Evolutionary conservation across 2,888 invertebrate species (phyloP), one percentile per base, ranked within the genome.

Genomic region (Proisotoma minuta): DNA sequence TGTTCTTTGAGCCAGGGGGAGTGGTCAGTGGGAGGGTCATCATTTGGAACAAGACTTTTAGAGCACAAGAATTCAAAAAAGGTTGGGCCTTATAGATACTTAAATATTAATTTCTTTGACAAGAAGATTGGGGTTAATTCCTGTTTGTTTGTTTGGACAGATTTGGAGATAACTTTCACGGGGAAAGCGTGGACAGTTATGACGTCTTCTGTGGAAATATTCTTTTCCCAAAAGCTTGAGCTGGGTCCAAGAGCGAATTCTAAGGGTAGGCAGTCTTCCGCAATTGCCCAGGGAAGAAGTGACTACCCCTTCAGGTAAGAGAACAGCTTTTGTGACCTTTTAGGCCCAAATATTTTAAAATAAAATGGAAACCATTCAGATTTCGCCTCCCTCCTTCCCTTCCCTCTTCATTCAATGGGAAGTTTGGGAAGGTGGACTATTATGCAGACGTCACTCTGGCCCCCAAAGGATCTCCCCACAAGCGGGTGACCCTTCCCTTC

Each of bases 391-490:
- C 68, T 47, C 57, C 61, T n/a, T 65, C 65, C 49, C 59, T 68
- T 43, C 68, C 68, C 23, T 62, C 61, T 43, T 57, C 59, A 10
- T 68, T 68, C 56, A 63, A 62, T 28, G 68, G 68, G 26, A 60
- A 63, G n/a, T 68, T 64, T 43, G 68, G 68, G 26, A 68, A 68
- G 56, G 65, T 68, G 47, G 68, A 68, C 24, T 68, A 68, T 52
- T 68, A 68, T 29, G 63, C 65, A 26, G 65, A 65, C 40, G 68
- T 68, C 5, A 68, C 65, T 39, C 57, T 68, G 40, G 65, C 60
- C 22, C 57, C 56, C 47, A 48, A 23, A 20, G 52, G 57, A 23
- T 43, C 61, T 39, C 49, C 62, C 52, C 65, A 68, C 53, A 65
- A 65, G 51, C 57, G 68, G 27, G 68, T 68, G 49, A 68, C 68